Base-by-base conservation (phyloP, 2,797 vertebrate species). In the Sebastes kiyomatsui region DNA sequence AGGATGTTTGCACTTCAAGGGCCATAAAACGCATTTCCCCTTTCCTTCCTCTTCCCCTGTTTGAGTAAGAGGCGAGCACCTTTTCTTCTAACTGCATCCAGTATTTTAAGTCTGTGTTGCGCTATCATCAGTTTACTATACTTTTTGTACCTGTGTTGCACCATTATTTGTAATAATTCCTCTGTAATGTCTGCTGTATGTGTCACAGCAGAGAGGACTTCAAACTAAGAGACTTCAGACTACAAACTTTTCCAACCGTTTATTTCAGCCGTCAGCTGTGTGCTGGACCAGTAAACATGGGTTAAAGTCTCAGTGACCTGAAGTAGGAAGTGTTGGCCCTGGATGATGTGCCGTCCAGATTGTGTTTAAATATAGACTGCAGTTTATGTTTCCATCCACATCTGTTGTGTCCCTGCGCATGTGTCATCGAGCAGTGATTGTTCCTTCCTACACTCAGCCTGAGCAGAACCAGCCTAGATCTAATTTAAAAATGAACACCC, bases 361-460 rank as follows among this genome's bases (percentile, higher is more conserved):
- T 72, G 70, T 16, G 74, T 84, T 90, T 81, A 92, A 81, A 87
- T 83, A 83, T 83, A 91, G 88, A 83, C n/a, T 22, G 32, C 30
- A 77, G 72, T 92, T 91, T 83, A 84, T 69, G 74, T 87, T 89
- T 89, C 83, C 81, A 72, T 64, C 52, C 70, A 77, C 77, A 72
- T 87, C 76, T 85, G 68, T 77, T 83, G 77, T 81, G 76, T 64
- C 65, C 30, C 75, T 71, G 73, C 13, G 55, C 59, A 0, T 42
- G 79, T 81, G 76, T 83, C 71, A 79, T 46, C 49, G 25, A 32
- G 55, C 59, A 38, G 38, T 64, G 28, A 88, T 81, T 86, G 78
- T 77, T 77, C 84, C 30, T 69, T 13, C 2, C 28, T 46, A 30
- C 22, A 22, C 46, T 52, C 7, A 7, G 20, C 22, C 55, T 46